Evolutionary conservation across 2,113 vertebrate species (phyloP), one percentile per base, ranked within the genome.

Genomic region (Herpailurus yagouaroundi): DNA sequence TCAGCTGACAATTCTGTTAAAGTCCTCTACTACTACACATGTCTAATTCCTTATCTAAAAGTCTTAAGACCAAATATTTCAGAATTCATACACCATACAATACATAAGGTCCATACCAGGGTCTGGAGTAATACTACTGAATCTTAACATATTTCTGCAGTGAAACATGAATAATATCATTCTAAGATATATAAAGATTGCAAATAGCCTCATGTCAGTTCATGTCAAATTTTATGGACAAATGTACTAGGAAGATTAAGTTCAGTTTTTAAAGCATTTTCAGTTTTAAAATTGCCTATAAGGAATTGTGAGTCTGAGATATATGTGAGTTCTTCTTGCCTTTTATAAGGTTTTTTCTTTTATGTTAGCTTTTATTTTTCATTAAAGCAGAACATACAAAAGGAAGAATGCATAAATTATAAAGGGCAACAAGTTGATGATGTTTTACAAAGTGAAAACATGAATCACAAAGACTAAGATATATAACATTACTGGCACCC

Each of bases 51-150:
- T 80, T 82, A 74, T 83, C 38, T 91, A 83, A 91, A 92, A 94
- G 33, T 92, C 45, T 60, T 63, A 29, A 41, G 71, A 94, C 13
- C 52, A 94, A 95, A 64, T 96, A 52, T 83, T 94, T 95, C 57
- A 77, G 52, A 94, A 71, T 57, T 64, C 23, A 33, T 83, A 76
- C n/a, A 27, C 25, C 12, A 38, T 66, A n/a, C 25, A 73, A 81
- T 63, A 73, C 33, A 25, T 68, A 83, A 68, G 15, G 83, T 88
- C 60, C 52, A 55, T n/a, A 31, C 15, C 71, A 92, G 76, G 11
- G 25, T 64, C 27, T 66, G 31, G 19, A 92, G 41, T 83, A 76
- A 79, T 71, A 66, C 19, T 79, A 5, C n/a, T 55, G 13, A 79
- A 79, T 92, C 52, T 79, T 74, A 94, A 57, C 66, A 94, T 60